Evolutionary conservation across 30 jellyfish, hydroid and myxozoan species (phyloP), one percentile per base, ranked within the genome.

Genomic region (Catostylus mosaicus): DNA sequence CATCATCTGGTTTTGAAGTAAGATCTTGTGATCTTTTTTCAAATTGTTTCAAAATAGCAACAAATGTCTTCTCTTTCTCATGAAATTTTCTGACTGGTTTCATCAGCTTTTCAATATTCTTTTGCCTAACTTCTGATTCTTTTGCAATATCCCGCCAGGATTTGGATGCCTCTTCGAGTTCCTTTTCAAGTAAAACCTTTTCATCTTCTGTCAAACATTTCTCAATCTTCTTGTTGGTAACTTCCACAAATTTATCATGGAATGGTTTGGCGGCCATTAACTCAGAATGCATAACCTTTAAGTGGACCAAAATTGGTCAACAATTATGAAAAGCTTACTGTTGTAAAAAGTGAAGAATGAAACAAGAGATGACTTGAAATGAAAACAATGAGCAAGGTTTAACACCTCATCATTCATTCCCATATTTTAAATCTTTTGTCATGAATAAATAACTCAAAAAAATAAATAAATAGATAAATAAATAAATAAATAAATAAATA

Each of bases 221-320:
- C 35, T 93, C 85, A 27, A 74, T 22, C 30, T 84, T 34, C 47
- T 83, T 87, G 71, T 77, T 81, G 48, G 85, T 86, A 30, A 92
- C 12, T 30, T 61, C 88, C 14, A 72, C 29, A 67, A 93, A 48
- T 56, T 75, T 81, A 52, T 87, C 95, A 33, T 91, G 79, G 2
- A 78, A 40, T 19, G 98, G 94, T 33, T 84, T 85, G 52, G 80
- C 61, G 11, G 87, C 66, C 1, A 33, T 32, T 5, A 84, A 26
- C 20, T 91, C 96, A 9, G 82, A 30, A 51, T 91, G 96, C 33
- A 91, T 16, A 32, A 35, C 81, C 95, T 84, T 23, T 43, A 52
- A 40, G 1, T 3, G 3, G 67, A 77, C 30, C 1, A 18, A 74
- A 9, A 0, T 22, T 1, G 34, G 18, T 9, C 47, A n/a, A n/a